Percentiles rank a stretch among this genome's conserved stretches.
phyloP scores from a whole-genome alignment of 2,113 vertebrate species.

The Phyllopteryx taeniolatus region DNA sequence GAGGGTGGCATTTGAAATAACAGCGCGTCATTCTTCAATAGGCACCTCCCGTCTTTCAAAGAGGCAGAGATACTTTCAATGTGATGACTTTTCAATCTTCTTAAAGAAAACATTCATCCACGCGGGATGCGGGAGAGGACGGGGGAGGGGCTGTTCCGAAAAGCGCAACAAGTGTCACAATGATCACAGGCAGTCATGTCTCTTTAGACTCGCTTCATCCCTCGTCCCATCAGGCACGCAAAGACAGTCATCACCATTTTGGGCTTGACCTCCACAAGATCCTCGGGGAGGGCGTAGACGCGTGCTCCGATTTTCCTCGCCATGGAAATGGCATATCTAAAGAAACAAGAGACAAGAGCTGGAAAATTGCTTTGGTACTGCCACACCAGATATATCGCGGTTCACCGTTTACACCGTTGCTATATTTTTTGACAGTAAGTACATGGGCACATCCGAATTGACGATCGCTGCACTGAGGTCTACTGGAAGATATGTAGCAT shows the following conservation, averaged over 20 bases:
- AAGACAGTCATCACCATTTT: conserved; percentile 99
- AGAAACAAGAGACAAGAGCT: not conserved
- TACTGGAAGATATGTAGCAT: too few relatives aligned
- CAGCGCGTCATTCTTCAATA: conserved; percentile 36
- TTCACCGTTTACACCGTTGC: too few relatives aligned
- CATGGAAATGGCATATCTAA: conserved; percentile 93
- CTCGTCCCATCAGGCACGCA: conserved; percentile 95
- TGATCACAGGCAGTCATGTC: conserved; percentile 9
- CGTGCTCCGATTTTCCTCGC: conserved; percentile 92
- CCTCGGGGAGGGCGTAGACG: conserved; percentile 93
- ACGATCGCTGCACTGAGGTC: too few relatives aligned
- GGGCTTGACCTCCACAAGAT: conserved; percentile 94
- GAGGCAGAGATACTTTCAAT: conserved; percentile 25
- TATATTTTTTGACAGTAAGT: too few relatives aligned
- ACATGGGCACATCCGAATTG: too few relatives aligned
- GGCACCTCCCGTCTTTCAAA: conserved; percentile 27
- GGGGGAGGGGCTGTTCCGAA: conserved; percentile 54
- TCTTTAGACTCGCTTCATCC: conserved; percentile 86
- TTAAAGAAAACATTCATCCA: conserved; percentile 63
- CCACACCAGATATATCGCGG: too few relatives aligned
- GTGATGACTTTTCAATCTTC: conserved; percentile 30
- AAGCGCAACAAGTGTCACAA: conserved; percentile 56
- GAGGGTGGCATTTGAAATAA: conserved; percentile 39
- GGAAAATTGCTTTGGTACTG: too few relatives aligned
- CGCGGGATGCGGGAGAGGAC: conserved; percentile 44